Evolutionary conservation across 2,113 vertebrate genomes (phyloP), one percentile per base, ranked within the genome.

Genomic region (Brachyistius frenatus): DNA sequence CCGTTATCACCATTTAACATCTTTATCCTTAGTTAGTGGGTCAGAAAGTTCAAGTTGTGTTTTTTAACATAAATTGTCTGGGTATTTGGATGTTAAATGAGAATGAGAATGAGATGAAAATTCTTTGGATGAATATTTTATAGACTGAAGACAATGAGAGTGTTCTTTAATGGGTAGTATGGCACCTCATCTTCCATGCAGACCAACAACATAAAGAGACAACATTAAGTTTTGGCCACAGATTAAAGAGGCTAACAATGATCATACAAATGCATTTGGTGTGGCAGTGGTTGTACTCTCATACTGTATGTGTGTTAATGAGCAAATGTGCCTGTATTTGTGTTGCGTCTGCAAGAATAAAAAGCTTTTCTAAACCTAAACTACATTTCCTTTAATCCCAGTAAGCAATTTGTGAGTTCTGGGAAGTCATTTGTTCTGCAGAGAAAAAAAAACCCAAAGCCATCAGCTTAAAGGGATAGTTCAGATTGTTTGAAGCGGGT

Each of bases 301-400:
- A 6, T 36, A 11, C 44, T 46, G 23, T 23, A 4, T 58, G 33
- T 36, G 54, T 46, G 56, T 53, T 60, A 66, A 72, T 68, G 60
- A 73, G 58, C 47, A 37, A 13, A 36, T 65, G 14, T 58, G 13
- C 13, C 37, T 23, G 33, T 52, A 31, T 81, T 82, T 80, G 39
- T 55, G 50, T 60, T 68, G 49, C 3, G 49, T 58, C 36, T 69
- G 33, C 44, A 68, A 32, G 31, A 74, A 66, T 64, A 61, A 55
- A 73, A 81, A 76, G 67, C 72, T 23, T 70, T 30, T 78, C 30
- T 79, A 81, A 88, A 76, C 90, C 65, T 63, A 81, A 85, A 83
- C 73, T 80, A 71, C 39, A 74, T 85, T 87, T 83, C n/a, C 31
- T 81, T 81, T 91, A 91, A 91, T 93, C 86, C 77, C 46, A 47